phyloP scores from a whole-genome alignment of 2,797 vertebrate genomes.

The Chiloscyllium punctatum region DNA sequence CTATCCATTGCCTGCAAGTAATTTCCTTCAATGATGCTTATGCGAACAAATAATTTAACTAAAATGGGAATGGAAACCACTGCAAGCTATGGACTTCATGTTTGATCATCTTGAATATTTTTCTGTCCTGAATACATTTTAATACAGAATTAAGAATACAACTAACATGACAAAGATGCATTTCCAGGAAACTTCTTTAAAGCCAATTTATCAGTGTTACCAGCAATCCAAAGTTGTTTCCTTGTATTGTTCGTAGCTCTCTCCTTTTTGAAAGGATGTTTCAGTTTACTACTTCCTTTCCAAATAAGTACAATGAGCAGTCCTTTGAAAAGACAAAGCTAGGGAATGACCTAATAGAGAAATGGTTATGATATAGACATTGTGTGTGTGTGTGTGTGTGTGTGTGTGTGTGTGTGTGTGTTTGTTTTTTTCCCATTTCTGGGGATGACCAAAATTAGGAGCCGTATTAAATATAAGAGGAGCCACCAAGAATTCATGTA shows the following conservation, averaged over 20 bases:
- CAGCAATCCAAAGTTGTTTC: background rate
- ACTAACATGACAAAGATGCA: background rate
- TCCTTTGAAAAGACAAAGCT: background rate
- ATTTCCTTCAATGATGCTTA: background rate
- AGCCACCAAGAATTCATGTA: background rate
- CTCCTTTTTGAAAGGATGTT: conserved; percentile 19
- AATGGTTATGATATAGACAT: background rate
- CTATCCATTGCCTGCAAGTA: background rate
- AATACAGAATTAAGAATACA: background rate
- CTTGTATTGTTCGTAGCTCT: background rate
- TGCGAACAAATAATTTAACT: background rate
- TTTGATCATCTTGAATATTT: background rate
- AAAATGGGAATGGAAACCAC: background rate
- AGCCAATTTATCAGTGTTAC: background rate
- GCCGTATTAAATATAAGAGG: background rate
- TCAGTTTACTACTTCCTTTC: background rate
- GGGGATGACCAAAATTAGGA: background rate
- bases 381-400: background rate
- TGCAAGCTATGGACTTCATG: background rate
- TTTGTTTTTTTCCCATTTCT: background rate
- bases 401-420: background rate
- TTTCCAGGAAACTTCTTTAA: background rate
- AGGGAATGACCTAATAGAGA: background rate
- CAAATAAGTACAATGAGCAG: background rate
- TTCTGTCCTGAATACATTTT: background rate